Evolutionary conservation across 23 tunicate species (phyloP).

Genomic region (Oikopleura vanhoeffeni): DNA sequence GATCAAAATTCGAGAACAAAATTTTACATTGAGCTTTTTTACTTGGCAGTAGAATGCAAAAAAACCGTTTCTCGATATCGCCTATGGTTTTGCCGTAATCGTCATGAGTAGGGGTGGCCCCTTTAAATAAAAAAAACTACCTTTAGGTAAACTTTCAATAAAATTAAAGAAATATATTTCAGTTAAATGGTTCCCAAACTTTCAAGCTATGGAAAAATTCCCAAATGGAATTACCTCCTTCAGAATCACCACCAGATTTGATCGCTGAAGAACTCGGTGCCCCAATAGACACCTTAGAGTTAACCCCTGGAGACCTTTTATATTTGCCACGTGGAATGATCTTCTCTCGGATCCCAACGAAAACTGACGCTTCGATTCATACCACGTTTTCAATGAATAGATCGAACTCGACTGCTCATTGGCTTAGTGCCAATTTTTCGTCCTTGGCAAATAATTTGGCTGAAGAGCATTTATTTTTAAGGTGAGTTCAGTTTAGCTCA

Average conservation of each 20-base stretch:
- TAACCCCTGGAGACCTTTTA: not conserved
- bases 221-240: not conserved
- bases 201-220: not conserved
- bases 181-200: not conserved
- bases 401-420: not conserved
- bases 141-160: no score
- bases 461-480: not conserved
- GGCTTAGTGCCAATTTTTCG: not conserved
- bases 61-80: no score
- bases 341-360: not conserved
- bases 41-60: no score
- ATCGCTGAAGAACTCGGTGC: not conserved
- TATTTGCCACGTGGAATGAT: not conserved
- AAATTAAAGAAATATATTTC: not conserved
- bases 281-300: not conserved
- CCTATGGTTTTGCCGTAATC: no score
- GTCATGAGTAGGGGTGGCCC: no score
- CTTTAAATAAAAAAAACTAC: no score
- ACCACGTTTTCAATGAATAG: not conserved
- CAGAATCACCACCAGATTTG: not conserved
- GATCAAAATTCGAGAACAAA: not conserved
- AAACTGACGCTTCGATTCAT: not conserved
- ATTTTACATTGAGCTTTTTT: not conserved
- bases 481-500: not conserved
- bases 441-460: not conserved